These are phyloP conservation scores for Potamarius usumacintae DNA, from an alignment of 2,113 vertebrate species.

Conservation along the genomic window DNA sequence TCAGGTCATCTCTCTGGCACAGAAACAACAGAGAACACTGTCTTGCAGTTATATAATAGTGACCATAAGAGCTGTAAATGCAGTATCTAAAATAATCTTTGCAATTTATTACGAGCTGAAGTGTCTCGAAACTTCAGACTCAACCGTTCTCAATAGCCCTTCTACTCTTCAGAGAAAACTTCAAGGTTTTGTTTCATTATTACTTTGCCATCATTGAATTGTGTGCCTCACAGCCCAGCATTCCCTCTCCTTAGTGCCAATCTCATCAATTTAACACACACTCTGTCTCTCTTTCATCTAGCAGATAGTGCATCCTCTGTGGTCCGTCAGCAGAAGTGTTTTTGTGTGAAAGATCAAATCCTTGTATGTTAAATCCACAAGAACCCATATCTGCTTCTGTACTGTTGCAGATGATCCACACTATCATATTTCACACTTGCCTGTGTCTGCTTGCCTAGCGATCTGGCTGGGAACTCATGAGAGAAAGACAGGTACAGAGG, in stretches of 20 bases:
- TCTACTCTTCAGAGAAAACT: constrained; percentile 2
- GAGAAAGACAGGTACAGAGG: not conserved
- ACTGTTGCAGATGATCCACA: constrained; percentile 7
- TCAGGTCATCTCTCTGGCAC: not conserved
- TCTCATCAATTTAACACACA: not conserved
- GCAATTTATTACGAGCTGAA: not conserved
- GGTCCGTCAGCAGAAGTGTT: constrained; percentile 18
- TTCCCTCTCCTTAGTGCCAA: not conserved
- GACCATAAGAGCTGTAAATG: not conserved
- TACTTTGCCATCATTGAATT: not conserved
- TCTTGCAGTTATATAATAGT: constrained; percentile 7
- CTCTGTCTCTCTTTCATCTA: not conserved
- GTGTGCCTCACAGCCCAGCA: not conserved
- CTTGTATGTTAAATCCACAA: not conserved
- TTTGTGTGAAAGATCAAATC: constrained; percentile 20
- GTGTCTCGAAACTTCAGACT: not conserved
- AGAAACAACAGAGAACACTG: not conserved
- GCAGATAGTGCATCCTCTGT: constrained; percentile 10
- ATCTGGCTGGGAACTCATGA: constrained; percentile 16
- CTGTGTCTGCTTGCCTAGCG: not conserved
- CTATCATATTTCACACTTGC: not conserved
- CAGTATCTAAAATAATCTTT: not conserved
- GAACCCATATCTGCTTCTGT: not conserved
- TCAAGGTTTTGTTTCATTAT: not conserved
- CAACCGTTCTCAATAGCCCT: not conserved